Percentiles rank a stretch among this genome's conserved stretches.
These are phyloP conservation scores for Pelusios castaneus DNA, from an alignment of 2,113 vertebrate genomes.

Conservation along the genomic window DNA sequence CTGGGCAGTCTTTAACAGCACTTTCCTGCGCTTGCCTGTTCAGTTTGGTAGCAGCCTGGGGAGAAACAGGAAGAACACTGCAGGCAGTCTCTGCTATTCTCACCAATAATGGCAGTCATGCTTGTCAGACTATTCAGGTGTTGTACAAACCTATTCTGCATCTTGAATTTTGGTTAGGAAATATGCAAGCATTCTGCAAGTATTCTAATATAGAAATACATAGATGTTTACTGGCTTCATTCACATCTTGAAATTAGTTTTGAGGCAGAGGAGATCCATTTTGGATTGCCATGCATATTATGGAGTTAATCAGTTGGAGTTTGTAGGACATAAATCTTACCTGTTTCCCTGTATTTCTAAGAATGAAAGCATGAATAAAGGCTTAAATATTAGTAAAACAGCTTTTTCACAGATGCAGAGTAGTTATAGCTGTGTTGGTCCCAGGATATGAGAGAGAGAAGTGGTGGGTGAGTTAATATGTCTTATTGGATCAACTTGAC, in stretches of 20 bases:
- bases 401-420: neutral
- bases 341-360: neutral
- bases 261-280: neutral
- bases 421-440: neutral
- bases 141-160: slow-evolving; percentile 14
- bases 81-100: slow-evolving; percentile 98
- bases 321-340: neutral
- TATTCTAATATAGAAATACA: neutral
- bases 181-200: neutral
- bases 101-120: slow-evolving; percentile 98
- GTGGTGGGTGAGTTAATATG: neutral
- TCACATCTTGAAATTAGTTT: rapidly evolving
- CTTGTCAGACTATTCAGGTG: slow-evolving; percentile 99
- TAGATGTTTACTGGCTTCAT: neutral
- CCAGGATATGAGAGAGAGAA: neutral
- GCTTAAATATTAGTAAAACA: neutral
- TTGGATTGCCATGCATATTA: neutral
- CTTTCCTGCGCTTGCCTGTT: slow-evolving; percentile 98
- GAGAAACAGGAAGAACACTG: slow-evolving; percentile 95
- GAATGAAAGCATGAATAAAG: neutral
- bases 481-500: neutral
- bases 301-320: neutral
- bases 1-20: slow-evolving; percentile 94
- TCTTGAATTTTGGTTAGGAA: neutral
- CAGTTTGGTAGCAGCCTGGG: slow-evolving; percentile 97